Conservation (phyloP, 2,113 vertebrate species). For the Festucalex cinctus region DNA sequence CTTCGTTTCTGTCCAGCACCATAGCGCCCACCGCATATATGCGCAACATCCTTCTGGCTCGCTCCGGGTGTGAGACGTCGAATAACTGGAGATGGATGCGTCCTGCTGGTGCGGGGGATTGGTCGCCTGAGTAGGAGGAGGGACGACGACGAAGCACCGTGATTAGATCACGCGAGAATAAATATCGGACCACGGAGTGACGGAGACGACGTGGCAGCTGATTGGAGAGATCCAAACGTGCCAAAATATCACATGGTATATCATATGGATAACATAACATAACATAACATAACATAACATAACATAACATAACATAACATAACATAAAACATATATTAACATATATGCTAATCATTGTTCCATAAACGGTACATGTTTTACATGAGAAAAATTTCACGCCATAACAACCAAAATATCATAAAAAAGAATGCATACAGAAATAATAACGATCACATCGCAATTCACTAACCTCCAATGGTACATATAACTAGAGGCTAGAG, state of each 20-base stretch:
- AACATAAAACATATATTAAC: no score
- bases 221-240: conserved; percentile 41
- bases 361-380: no score
- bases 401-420: no score
- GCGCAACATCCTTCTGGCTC: not conserved
- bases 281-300: no score
- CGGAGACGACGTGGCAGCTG: conserved; percentile 20
- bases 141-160: conserved; percentile 33
- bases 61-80: conserved; percentile 7
- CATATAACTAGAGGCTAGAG: no score
- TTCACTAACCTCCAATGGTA: no score
- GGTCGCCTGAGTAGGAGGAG: not conserved
- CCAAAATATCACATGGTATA: not conserved
- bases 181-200: conserved; percentile 34
- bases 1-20: not conserved
- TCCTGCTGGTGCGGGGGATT: not conserved
- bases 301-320: no score
- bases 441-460: no score
- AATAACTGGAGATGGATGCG: conserved; percentile 11
- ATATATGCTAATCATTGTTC: no score
- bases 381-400: no score
- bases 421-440: no score
- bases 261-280: no score
- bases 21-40: not conserved
- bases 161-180: conserved; percentile 55